Conservation (phyloP, 2,888 invertebrate species). For the Drosophila yooni region DNA sequence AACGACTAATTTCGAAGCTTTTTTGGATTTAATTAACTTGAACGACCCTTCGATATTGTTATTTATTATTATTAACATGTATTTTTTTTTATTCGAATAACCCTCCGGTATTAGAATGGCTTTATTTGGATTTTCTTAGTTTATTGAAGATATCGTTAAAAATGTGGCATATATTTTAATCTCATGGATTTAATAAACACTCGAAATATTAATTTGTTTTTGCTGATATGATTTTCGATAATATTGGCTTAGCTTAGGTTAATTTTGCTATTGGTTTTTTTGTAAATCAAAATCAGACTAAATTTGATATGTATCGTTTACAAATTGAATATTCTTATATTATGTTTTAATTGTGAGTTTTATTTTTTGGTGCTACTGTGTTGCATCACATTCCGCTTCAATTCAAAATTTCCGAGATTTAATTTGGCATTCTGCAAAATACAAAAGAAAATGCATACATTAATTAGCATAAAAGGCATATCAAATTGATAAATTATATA, state of each 20-base stretch:
- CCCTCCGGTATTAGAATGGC: slow-evolving; percentile 5
- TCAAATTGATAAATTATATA: background rate
- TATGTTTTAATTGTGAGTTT: slow-evolving; percentile 16
- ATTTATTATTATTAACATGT: background rate
- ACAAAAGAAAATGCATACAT: background rate
- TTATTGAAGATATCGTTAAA: slow-evolving; percentile 1
- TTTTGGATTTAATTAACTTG: slow-evolving; percentile 34
- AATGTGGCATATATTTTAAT: background rate
- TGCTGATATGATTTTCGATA: slow-evolving; percentile 47
- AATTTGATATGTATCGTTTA: slow-evolving; percentile 76
- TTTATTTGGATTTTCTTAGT: slow-evolving; percentile 13
- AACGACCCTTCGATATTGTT: background rate
- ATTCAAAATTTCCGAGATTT: background rate
- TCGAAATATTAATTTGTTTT: slow-evolving; percentile 15
- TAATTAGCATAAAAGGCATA: background rate
- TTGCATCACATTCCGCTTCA: slow-evolving; percentile 2
- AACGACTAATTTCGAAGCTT: slow-evolving; percentile 16
- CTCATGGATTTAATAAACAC: slow-evolving; percentile 6
- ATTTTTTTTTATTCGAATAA: slow-evolving; percentile 23
- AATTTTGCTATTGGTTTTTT: slow-evolving; percentile 7
- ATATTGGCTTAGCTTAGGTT: slow-evolving; percentile 20
- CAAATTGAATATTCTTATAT: slow-evolving; percentile 45
- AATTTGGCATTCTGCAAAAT: slow-evolving; percentile 35
- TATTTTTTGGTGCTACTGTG: background rate
- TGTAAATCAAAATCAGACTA: slow-evolving; percentile 67